phyloP scores from a whole-genome alignment of 2,113 vertebrate species.

The Podocnemis expansa region DNA sequence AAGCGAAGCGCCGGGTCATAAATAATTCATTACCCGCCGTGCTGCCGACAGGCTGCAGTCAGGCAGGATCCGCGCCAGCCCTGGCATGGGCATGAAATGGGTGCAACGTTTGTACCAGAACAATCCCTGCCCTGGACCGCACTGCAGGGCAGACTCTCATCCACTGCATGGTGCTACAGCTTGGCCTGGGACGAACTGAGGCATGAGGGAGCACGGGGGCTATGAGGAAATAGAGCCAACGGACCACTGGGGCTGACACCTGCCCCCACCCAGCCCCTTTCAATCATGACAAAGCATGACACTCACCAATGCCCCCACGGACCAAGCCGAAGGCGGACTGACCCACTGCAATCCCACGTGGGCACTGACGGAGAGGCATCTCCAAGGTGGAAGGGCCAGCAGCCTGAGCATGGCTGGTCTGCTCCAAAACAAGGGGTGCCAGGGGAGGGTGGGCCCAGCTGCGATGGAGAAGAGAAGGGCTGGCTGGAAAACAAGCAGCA shows the following conservation, averaged over 20 bases:
- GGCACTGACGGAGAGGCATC: not conserved
- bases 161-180: too few species aligned
- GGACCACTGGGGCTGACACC: too few species aligned
- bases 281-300: not conserved
- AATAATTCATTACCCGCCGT: constrained; percentile 4
- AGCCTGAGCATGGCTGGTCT: not conserved
- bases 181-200: not conserved
- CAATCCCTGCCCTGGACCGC: not conserved
- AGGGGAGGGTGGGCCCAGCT: not conserved
- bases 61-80: not conserved
- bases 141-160: too few species aligned
- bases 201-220: too few species aligned
- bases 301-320: not conserved
- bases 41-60: not conserved
- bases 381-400: not conserved
- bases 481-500: not conserved
- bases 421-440: not conserved
- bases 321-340: not conserved
- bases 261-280: not conserved
- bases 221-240: too few species aligned
- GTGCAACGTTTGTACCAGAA: not conserved
- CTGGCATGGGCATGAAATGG: not conserved
- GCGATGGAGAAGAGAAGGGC: not conserved
- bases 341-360: not conserved
- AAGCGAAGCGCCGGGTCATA: not conserved